Conservation (phyloP, 30 jellyfish, hydroid and myxozoan genomes). For the Phacellophora camtschatica region DNA sequence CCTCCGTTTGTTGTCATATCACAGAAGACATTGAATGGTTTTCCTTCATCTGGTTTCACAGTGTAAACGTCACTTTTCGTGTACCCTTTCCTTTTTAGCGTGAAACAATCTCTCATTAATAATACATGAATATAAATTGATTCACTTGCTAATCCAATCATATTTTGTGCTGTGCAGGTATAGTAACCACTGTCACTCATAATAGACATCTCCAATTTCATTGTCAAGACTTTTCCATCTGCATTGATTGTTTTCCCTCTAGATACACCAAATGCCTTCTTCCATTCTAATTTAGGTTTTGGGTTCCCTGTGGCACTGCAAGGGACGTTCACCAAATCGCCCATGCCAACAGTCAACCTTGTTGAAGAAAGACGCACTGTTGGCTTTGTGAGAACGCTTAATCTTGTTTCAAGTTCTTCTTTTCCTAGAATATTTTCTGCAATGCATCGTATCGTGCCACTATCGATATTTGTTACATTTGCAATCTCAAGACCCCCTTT, state of each 20-base stretch:
- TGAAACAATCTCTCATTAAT: not conserved
- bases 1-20: constrained; percentile 18
- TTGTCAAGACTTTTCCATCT: not conserved
- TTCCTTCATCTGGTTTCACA: constrained; percentile 4
- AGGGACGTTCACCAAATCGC: not conserved
- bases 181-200: not conserved
- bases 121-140: not conserved
- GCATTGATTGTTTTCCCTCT: no score
- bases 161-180: not conserved
- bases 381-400: constrained; percentile 27
- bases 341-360: not conserved
- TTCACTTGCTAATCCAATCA: not conserved
- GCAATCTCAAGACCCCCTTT: constrained; percentile 4
- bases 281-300: constrained; percentile 13
- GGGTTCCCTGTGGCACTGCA: constrained; percentile 37
- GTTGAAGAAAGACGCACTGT: not conserved
- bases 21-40: constrained; percentile 11
- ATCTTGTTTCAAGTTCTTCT: not conserved
- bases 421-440: constrained; percentile 37
- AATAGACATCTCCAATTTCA: not conserved
- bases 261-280: not conserved
- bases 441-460: not conserved
- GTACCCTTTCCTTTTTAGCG: not conserved
- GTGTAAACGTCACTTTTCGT: constrained; percentile 9
- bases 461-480: not conserved